Base-by-base conservation (phyloP, 30 jellyfish, hydroid and myxozoan species). In the Aurelia aurita region DNA sequence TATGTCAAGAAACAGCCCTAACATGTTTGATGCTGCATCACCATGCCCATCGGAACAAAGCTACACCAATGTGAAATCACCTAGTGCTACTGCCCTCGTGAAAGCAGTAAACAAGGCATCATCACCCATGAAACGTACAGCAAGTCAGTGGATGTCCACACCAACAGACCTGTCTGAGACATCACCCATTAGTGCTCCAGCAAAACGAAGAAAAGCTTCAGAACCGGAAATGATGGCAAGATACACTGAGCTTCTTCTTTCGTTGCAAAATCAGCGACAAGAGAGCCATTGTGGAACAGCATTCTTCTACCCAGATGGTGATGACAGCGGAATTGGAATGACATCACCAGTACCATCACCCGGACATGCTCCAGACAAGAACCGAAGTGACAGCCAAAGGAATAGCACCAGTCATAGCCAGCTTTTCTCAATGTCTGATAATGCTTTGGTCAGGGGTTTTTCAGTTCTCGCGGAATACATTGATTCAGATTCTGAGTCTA, bases 401-500 rank as follows among this genome's bases (percentile, higher is more conserved):
- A 63, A 4, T 23, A 4, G 79, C 68, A 13, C 72, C 21, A 35
- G 55, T 7, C 64, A 65, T 13, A 44, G 47, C 44, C 68, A 66
- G 28, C 25, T 83, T 12, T 15, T 83, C 28, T 16, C 59, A 9
- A 34, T 51, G 6, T 72, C 72, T 45, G 93, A 83, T 23, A 74
- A 69, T 19, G 71, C 27, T 7, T 69, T 83, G 47, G 44, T 68
- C 8, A 71, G 44, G 2, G 65, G 51, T 13, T 83, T 83, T 70
- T 53, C 75, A 18, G 83, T 70, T 28, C 85, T 83, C 22, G 93
- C 93, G 6, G 74, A 83, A 45, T 83, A 83, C 85, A 61, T 83
- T 57, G 45, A 74, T 25, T 13, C 61, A 12, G 74, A 47, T 21
- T 10, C 82, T 0, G 72, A 22, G 16, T 29, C 54, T 3, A 28